Percentiles rank a stretch among this genome's conserved stretches.
Evolutionary conservation across 2,888 invertebrate species (phyloP).

Genomic region (Drosophila cyrtoloma): DNA sequence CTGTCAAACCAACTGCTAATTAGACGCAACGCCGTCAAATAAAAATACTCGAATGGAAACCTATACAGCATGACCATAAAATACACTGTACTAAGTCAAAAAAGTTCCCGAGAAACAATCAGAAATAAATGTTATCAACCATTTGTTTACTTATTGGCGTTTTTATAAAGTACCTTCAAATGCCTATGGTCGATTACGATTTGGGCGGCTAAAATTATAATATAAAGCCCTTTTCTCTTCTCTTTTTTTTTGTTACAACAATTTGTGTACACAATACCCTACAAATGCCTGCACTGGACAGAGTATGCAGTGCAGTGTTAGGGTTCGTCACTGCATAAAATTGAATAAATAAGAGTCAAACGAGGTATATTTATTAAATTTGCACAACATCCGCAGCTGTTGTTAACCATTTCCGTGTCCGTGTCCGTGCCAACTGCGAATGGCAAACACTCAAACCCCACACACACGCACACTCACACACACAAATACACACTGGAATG

Average conservation of each 20-base stretch:
- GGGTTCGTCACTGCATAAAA: slow-evolving; percentile 50
- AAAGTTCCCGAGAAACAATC: neutral
- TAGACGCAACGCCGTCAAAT: slow-evolving; percentile 33
- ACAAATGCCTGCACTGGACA: neutral
- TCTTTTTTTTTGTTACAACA: neutral
- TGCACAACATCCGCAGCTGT: slow-evolving; percentile 75
- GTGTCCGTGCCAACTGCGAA: slow-evolving; percentile 38
- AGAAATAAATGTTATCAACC: neutral
- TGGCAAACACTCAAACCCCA: slow-evolving; percentile 26
- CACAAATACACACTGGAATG: slow-evolving; percentile 21
- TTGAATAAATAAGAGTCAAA: slow-evolving; percentile 55
- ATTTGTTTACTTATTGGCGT: neutral
- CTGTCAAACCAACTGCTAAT: slow-evolving; percentile 48
- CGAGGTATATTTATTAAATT: slow-evolving; percentile 76
- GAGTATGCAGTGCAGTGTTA: slow-evolving; percentile 33
- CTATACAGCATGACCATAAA: neutral
- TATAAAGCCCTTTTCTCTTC: neutral
- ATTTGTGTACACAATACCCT: neutral
- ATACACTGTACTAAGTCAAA: slow-evolving; percentile 18
- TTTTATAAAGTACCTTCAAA: neutral
- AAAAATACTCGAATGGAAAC: neutral
- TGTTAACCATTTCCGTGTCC: slow-evolving; percentile 75
- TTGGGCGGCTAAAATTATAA: neutral
- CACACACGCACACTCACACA: neutral
- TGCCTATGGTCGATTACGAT: neutral